A percentile compares a stretch with the other conserved stretches of the same genome.
Conservation (phyloP, 2,888 invertebrate genomes). For the Acanthacorydalis orientalis region DNA sequence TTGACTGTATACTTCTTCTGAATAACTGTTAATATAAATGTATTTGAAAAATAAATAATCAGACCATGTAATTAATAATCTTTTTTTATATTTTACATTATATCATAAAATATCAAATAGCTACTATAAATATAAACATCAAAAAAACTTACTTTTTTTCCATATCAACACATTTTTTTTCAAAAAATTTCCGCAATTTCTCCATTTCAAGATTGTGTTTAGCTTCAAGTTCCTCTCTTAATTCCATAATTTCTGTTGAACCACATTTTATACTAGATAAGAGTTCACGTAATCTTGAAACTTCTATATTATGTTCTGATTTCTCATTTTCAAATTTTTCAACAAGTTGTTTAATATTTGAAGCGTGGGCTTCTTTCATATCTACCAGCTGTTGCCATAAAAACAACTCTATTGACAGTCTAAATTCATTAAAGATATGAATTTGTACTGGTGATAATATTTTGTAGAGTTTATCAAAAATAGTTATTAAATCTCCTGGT, state of each 20-base stretch:
- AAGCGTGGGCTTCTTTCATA: constrained; percentile 27
- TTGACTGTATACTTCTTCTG: constrained; percentile 50
- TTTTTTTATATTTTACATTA: not conserved
- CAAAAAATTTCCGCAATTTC: constrained; percentile 61
- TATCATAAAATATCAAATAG: constrained; percentile 14
- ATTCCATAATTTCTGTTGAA: constrained; percentile 33
- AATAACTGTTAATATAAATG: constrained; percentile 28
- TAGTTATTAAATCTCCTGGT: constrained; percentile 5
- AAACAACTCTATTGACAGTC: constrained; percentile 37
- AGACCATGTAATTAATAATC: too few relatives aligned
- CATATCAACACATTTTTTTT: constrained; percentile 61
- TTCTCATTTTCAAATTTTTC: constrained; percentile 38
- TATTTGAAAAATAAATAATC: not conserved
- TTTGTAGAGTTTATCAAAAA: constrained; percentile 26
- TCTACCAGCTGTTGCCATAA: constrained; percentile 35
- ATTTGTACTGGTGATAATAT: constrained; percentile 23
- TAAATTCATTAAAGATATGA: constrained; percentile 25
- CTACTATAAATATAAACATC: not conserved
- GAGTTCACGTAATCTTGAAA: constrained; percentile 34
- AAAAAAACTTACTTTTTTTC: constrained; percentile 47
- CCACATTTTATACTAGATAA: constrained; percentile 39
- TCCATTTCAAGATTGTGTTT: constrained; percentile 64
- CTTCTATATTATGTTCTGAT: constrained; percentile 34
- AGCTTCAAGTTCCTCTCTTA: constrained; percentile 40
- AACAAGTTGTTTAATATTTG: constrained; percentile 27